Conservation (phyloP, 2,113 vertebrate species). For the Sylvietta virens region DNA sequence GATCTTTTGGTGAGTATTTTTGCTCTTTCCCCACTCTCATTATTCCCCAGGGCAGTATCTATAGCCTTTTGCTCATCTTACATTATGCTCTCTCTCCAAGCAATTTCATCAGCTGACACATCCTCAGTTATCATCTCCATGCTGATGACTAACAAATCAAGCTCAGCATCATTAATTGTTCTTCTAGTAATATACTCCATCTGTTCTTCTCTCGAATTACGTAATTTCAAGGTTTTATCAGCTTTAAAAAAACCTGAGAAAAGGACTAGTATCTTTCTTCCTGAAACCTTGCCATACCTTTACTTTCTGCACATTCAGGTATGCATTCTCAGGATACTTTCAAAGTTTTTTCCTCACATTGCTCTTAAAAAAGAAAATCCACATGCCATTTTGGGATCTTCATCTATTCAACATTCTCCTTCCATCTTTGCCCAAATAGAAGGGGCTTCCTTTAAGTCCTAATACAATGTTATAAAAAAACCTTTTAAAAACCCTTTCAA, state of each 20-base stretch:
- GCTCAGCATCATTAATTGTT: background rate
- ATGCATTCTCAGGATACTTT: background rate
- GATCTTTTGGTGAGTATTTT: background rate
- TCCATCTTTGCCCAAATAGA: background rate
- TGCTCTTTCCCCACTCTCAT: background rate
- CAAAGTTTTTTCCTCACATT: background rate
- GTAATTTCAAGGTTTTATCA: background rate
- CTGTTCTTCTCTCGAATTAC: background rate
- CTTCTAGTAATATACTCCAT: background rate
- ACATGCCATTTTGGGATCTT: background rate
- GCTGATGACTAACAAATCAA: slow-evolving; percentile 24
- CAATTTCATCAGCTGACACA: slow-evolving; percentile 1
- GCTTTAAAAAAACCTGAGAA: background rate
- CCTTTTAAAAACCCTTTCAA: background rate
- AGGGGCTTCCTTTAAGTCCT: background rate
- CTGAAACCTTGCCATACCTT: background rate
- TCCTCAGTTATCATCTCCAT: background rate
- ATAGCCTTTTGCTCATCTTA: background rate
- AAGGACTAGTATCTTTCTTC: background rate
- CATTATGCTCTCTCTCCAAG: background rate
- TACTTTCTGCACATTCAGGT: background rate
- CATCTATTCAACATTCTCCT: background rate
- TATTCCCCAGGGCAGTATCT: background rate
- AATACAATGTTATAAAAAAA: background rate
- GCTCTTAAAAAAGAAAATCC: background rate